Conservation (phyloP, 1,140 invertebrate genomes). For the Temnothorax nylanderi region DNA sequence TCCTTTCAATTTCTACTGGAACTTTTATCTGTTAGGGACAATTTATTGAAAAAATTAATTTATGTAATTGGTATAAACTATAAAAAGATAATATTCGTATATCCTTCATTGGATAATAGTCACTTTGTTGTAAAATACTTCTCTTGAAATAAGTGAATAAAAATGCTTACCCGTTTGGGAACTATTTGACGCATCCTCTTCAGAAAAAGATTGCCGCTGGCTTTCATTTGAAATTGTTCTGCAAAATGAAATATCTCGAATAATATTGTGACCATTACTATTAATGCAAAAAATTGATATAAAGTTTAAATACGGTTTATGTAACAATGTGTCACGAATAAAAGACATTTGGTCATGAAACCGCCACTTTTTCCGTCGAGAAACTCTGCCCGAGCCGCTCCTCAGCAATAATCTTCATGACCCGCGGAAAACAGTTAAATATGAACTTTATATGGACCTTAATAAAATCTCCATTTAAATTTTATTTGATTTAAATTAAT, state of each 20-base stretch:
- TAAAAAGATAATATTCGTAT: slow-evolving; percentile 15
- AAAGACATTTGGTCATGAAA: neutral
- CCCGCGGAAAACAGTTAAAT: too few relatives aligned
- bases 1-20: neutral
- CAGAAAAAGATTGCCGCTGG: neutral
- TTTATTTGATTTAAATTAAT: too few relatives aligned
- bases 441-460: too few relatives aligned
- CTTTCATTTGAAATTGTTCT: slow-evolving; percentile 7
- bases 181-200: neutral
- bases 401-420: neutral
- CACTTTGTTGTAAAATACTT: neutral
- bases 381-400: neutral
- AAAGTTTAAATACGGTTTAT: neutral
- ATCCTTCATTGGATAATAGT: neutral
- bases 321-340: neutral
- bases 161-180: neutral
- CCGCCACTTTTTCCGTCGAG: neutral
- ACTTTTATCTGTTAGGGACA: neutral
- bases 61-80: neutral
- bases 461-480: too few relatives aligned
- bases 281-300: slow-evolving; percentile 5
- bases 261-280: neutral
- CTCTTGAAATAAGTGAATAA: neutral
- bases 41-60: neutral
- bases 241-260: slow-evolving; percentile 13